Evolutionary conservation across 2,888 invertebrate species (phyloP).

Genomic region (Latrodectus hesperus): DNA sequence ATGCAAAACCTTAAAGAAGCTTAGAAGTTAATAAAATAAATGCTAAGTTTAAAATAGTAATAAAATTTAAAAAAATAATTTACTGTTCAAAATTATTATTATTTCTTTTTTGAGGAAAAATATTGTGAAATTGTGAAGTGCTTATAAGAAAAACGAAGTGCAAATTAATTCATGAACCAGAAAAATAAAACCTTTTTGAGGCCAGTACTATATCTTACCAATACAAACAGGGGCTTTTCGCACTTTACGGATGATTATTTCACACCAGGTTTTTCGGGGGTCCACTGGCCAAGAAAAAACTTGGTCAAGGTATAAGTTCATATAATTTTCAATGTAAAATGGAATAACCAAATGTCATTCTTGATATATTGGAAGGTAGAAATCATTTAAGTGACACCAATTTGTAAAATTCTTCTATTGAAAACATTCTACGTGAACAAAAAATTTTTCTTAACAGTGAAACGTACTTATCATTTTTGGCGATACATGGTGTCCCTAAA

Average conservation of each 20-base stretch:
- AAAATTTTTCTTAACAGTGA: no score
- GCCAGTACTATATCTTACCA: slow-evolving; percentile 54
- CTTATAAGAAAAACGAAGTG: slow-evolving; percentile 29
- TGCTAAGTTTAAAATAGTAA: no score
- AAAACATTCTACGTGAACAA: no score
- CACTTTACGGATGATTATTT: slow-evolving; percentile 66
- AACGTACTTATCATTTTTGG: no score
- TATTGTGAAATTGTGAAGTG: background rate
- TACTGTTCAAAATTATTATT: no score
- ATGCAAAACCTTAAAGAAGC: no score
- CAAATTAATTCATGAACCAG: slow-evolving; percentile 26
- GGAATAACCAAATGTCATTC: background rate
- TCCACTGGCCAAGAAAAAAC: slow-evolving; percentile 59
- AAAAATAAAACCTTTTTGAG: slow-evolving; percentile 38
- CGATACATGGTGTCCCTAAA: no score
- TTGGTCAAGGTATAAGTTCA: slow-evolving; percentile 27
- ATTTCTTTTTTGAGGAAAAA: no score
- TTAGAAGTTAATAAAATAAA: no score
- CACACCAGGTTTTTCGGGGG: slow-evolving; percentile 65
- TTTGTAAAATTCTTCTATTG: background rate
- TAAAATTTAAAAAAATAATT: no score
- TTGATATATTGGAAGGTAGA: background rate
- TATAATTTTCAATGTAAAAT: background rate
- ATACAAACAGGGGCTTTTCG: slow-evolving; percentile 57
- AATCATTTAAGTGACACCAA: background rate